Percentiles rank a stretch among this genome's conserved stretches.
Conservation (phyloP, 2,113 vertebrate species). For the Tor tambroides region DNA sequence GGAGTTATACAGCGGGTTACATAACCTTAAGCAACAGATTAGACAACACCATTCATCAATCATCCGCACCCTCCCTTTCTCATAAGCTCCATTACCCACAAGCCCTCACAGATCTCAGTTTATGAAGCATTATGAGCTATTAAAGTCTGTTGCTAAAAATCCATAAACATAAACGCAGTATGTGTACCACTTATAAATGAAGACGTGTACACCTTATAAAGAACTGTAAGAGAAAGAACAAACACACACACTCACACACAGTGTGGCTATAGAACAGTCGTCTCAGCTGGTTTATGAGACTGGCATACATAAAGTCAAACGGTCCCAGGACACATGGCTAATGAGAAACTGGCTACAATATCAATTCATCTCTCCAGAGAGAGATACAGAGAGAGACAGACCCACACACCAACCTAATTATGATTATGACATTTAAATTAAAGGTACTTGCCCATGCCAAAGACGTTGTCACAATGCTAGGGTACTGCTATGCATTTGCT, state of each 20-base stretch:
- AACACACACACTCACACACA: background rate
- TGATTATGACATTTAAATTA: constrained; percentile 29
- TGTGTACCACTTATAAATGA: constrained; percentile 21
- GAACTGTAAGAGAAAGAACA: background rate
- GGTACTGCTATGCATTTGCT: background rate
- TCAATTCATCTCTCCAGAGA: constrained; percentile 40
- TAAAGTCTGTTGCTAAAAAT: constrained; percentile 48
- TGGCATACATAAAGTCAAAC: constrained; percentile 20
- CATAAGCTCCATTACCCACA: constrained; percentile 55
- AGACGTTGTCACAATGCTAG: background rate
- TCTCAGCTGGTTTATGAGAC: background rate
- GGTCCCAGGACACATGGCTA: constrained; percentile 61
- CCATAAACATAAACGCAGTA: constrained; percentile 24
- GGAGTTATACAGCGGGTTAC: constrained; percentile 41
- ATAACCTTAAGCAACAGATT: constrained; percentile 53
- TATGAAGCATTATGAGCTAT: constrained; percentile 51
- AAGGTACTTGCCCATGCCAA: background rate
- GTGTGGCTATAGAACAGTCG: background rate
- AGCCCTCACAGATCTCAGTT: constrained; percentile 47
- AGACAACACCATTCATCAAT: constrained; percentile 51
- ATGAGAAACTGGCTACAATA: constrained; percentile 67
- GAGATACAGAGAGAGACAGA: constrained; percentile 55
- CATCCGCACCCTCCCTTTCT: constrained; percentile 37
- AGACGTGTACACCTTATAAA: background rate
- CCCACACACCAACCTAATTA: constrained; percentile 15